A percentile compares a stretch with the other conserved stretches of the same genome.
Evolutionary conservation across 2,888 invertebrate species (phyloP).

Genomic region (Agrochola lota): DNA sequence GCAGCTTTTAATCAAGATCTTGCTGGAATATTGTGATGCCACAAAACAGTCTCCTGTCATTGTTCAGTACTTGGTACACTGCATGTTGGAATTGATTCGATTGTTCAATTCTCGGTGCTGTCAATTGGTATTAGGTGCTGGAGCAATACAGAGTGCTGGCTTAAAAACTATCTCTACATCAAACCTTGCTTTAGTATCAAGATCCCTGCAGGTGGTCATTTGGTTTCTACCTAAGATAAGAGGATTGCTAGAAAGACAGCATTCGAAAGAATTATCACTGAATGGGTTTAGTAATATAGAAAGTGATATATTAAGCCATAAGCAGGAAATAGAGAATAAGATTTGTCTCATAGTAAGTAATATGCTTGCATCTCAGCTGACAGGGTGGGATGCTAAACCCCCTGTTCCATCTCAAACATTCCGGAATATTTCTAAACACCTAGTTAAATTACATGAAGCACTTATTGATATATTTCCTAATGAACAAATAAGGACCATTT

Average conservation of each 20-base stretch:
- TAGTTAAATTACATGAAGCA: conserved; percentile 97
- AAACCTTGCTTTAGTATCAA: conserved; percentile 96
- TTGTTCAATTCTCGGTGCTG: conserved; percentile 97
- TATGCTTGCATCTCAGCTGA: conserved; percentile 95
- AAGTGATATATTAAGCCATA: conserved; percentile 96
- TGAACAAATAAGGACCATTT: conserved; percentile 94
- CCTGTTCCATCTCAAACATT: conserved; percentile 98
- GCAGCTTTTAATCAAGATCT: conserved; percentile 96
- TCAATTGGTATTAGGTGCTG: conserved; percentile 98
- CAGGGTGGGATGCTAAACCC: conserved; percentile 97
- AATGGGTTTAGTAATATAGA: conserved; percentile 93
- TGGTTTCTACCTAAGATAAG: conserved; percentile 94
- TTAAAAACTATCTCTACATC: conserved; percentile 98
- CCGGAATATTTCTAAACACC: conserved; percentile 96
- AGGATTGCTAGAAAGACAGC: conserved; percentile 92
- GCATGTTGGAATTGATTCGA: conserved; percentile 96
- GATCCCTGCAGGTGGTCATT: conserved; percentile 95
- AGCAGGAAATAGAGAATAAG: conserved; percentile 97
- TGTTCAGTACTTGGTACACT: conserved; percentile 94
- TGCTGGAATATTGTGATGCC: conserved; percentile 97
- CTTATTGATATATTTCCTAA: conserved; percentile 95
- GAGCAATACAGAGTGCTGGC: conserved; percentile 98
- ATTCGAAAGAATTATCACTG: conserved; percentile 87
- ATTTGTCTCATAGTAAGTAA: conserved; percentile 97
- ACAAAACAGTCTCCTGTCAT: conserved; percentile 94